Percentiles rank a stretch among this genome's conserved stretches.
These are phyloP conservation scores for Camponotus floridanus DNA, from an alignment of 1,140 invertebrate species.

Conservation along the genomic window DNA sequence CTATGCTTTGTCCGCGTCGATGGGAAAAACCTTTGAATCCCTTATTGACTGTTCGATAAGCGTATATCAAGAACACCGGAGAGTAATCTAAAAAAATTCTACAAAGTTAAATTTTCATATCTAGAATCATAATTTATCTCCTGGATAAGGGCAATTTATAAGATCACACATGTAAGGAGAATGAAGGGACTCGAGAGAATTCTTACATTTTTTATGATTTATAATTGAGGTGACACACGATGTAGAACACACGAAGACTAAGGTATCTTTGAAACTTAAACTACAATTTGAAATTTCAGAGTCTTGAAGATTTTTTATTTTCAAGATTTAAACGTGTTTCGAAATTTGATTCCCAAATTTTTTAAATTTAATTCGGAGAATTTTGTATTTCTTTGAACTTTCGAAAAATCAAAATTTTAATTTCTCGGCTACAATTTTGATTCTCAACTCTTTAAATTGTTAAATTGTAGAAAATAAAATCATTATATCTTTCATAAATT, in stretches of 20 bases:
- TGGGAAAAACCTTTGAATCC: not conserved
- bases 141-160: not conserved
- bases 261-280: not conserved
- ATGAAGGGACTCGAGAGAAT: not conserved
- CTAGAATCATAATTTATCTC: not conserved
- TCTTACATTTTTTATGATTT: not conserved
- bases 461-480: not conserved
- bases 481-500: not conserved
- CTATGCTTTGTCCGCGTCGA: not conserved
- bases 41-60: not conserved
- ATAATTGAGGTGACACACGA: not conserved
- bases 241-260: not conserved
- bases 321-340: no score
- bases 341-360: not conserved
- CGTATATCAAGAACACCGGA: not conserved
- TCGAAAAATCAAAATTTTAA: not conserved
- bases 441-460: not conserved
- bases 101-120: not conserved
- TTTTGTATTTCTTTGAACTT: not conserved
- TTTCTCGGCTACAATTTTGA: not conserved
- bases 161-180: not conserved
- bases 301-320: not conserved
- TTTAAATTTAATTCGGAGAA: not conserved
- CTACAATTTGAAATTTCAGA: not conserved
- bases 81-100: not conserved